A percentile compares a stretch with the other conserved stretches of the same genome.
phyloP scores from a whole-genome alignment of 2,888 invertebrate genomes.

The Merodon equestris region DNA sequence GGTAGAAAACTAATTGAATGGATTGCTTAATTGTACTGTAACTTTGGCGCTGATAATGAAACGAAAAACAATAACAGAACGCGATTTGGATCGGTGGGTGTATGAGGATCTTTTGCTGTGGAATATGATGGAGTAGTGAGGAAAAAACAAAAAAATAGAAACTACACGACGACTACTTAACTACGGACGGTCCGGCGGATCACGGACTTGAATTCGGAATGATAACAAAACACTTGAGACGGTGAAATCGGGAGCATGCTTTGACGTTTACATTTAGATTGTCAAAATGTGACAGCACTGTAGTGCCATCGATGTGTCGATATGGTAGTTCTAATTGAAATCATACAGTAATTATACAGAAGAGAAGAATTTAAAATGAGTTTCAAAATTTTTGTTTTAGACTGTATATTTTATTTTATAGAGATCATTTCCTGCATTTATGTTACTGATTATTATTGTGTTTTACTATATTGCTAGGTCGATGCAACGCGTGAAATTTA shows the following conservation, averaged over 20 bases:
- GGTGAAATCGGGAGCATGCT: conserved; percentile 8
- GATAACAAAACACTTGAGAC: conserved; percentile 49
- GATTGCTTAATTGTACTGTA: neutral
- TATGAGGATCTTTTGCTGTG: neutral
- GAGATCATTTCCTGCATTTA: too few species aligned
- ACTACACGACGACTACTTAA: neutral
- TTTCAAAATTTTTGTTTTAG: too few species aligned
- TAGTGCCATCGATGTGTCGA: neutral
- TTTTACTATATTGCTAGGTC: too few species aligned
- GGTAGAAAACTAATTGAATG: conserved; percentile 17
- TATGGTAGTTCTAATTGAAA: neutral
- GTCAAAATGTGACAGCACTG: conserved; percentile 13
- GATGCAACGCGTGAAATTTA: too few species aligned
- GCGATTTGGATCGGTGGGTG: neutral
- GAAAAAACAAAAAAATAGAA: neutral
- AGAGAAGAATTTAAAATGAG: too few species aligned
- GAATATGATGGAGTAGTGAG: neutral
- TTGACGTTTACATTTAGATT: conserved; percentile 28
- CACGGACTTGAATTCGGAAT: conserved; percentile 20
- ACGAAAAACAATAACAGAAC: neutral
- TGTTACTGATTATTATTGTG: too few species aligned
- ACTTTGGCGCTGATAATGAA: neutral
- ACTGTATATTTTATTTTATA: too few species aligned
- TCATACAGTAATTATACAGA: too few species aligned
- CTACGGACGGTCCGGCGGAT: conserved; percentile 2